A percentile compares a stretch with the other conserved stretches of the same genome.
phyloP scores from a whole-genome alignment of 2,797 vertebrate species.

The Pseudopleuronectes americanus region DNA sequence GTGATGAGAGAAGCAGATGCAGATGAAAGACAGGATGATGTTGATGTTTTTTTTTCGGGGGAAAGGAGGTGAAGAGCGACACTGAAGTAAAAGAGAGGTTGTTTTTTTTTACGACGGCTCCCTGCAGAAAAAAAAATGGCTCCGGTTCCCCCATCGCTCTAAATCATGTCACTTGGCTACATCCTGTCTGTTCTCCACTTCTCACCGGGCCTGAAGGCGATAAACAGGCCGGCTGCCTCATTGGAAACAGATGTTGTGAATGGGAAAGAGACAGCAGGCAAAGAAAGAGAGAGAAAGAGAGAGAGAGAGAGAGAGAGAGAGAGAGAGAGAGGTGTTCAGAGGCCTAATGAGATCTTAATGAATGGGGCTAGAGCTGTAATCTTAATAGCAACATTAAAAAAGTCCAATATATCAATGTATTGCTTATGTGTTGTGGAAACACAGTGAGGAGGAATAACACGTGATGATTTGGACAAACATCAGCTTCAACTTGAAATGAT shows the following conservation, averaged over 20 bases:
- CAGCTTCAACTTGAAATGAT: too few species aligned
- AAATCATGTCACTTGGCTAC: slow-evolving; percentile 71
- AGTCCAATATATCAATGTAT: too few species aligned
- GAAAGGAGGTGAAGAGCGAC: neutral
- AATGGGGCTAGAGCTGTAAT: slow-evolving; percentile 8
- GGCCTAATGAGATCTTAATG: slow-evolving; percentile 29
- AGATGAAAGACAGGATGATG: slow-evolving; percentile 56
- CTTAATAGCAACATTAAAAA: too few species aligned
- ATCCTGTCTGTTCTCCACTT: slow-evolving; percentile 73
- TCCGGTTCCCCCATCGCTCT: slow-evolving; percentile 35
- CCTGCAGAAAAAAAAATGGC: slow-evolving; percentile 43
- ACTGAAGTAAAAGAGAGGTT: slow-evolving; percentile 26
- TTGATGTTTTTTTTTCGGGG: slow-evolving; percentile 26
- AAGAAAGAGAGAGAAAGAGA: neutral
- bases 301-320: neutral
- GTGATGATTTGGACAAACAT: too few species aligned
- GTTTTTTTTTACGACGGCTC: slow-evolving; percentile 45
- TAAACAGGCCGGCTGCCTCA: slow-evolving; percentile 59
- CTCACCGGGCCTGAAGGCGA: slow-evolving; percentile 61
- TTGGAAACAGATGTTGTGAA: slow-evolving; percentile 74
- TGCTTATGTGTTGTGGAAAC: too few species aligned
- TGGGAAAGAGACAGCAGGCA: slow-evolving; percentile 6
- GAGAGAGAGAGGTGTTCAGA: neutral
- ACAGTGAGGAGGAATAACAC: too few species aligned
- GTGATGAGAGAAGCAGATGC: slow-evolving; percentile 59